These are phyloP conservation scores for Chloebia gouldiae DNA, from an alignment of 2,113 vertebrate genomes.

Conservation along the genomic window DNA sequence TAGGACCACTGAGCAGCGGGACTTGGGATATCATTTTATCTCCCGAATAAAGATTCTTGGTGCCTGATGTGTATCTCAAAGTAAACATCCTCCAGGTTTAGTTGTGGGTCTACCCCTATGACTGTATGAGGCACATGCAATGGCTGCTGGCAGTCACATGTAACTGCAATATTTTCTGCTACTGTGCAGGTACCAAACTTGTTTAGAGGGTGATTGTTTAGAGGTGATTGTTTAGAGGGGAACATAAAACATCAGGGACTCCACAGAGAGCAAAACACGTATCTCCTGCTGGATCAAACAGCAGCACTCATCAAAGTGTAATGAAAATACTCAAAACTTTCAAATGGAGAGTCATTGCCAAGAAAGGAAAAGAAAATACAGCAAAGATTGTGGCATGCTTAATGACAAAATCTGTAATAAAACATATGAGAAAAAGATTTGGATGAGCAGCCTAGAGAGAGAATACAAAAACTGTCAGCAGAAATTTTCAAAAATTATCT, in stretches of 20 bases:
- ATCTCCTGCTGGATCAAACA: neutral
- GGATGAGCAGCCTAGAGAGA: neutral
- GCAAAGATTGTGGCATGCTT: neutral
- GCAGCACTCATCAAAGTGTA: neutral
- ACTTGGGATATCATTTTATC: neutral
- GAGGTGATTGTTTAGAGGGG: rapidly evolving
- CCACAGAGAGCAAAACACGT: neutral
- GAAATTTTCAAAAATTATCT: neutral
- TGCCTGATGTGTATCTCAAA: neutral
- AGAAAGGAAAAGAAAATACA: neutral
- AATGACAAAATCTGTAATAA: neutral
- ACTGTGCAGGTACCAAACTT: neutral
- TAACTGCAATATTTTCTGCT: neutral
- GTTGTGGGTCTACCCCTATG: neutral
- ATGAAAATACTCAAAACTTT: neutral
- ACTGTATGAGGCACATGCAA: neutral
- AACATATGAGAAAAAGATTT: neutral
- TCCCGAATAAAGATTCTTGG: neutral
- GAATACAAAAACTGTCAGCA: neutral
- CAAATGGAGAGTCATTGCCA: neutral
- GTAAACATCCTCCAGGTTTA: neutral
- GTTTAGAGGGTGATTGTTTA: rapidly evolving
- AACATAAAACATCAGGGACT: neutral
- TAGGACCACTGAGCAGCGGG: neutral
- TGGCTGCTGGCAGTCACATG: neutral